These are phyloP conservation scores for Pteromalus puparum DNA, from an alignment of 1,140 invertebrate species.

Conservation along the genomic window DNA sequence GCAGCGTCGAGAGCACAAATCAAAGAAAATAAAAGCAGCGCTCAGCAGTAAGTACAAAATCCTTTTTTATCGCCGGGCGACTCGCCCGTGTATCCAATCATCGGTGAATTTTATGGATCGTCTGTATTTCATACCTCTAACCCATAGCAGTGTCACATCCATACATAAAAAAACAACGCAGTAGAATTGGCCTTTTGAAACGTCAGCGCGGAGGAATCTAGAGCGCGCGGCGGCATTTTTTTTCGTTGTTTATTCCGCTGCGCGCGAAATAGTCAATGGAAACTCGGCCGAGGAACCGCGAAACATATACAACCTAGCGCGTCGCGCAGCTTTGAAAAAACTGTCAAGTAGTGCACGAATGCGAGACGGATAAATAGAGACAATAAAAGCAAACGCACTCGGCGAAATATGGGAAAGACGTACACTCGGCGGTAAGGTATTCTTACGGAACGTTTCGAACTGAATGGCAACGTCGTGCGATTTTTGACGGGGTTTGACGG, in stretches of 20 bases:
- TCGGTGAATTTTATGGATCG: not conserved
- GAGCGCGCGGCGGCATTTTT: not conserved
- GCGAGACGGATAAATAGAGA: not conserved
- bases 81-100: not conserved
- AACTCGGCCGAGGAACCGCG: not conserved
- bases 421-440: no score
- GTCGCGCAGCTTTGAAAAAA: constrained; percentile 1
- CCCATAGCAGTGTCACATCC: not conserved
- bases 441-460: no score
- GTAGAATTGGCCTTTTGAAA: constrained; percentile 1
- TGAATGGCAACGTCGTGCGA: no score
- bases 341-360: not conserved
- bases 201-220: not conserved
- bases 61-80: not conserved
- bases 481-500: no score
- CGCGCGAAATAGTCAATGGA: not conserved
- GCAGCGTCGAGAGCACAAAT: not conserved
- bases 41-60: not conserved
- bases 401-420: no score
- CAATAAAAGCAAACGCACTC: not conserved
- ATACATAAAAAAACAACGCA: not conserved
- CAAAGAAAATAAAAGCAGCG: not conserved
- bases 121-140: not conserved
- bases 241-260: not conserved
- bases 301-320: not conserved